Evolutionary conservation across 1,140 invertebrate genomes (phyloP), one percentile per base, ranked within the genome.

Genomic region (Sycobia sp.): DNA sequence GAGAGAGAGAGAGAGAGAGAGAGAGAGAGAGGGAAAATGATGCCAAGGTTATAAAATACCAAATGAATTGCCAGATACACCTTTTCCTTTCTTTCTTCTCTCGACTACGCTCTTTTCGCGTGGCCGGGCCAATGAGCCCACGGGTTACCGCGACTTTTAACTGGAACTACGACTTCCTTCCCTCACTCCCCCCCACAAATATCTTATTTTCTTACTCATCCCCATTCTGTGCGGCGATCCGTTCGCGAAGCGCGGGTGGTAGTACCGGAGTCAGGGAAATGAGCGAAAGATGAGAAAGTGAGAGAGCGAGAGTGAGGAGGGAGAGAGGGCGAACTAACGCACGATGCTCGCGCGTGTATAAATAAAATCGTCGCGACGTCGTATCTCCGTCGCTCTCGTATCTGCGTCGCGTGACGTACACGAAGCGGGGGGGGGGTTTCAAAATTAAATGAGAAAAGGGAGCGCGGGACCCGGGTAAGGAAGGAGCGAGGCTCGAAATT

Each of bases 281-380:
- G 38, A 39, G 7, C 11, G 38, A n/a, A n/a, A 14, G 7, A 18
- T 7, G 20, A n/a, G 25, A 18, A 10, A 32, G n/a, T 18, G 25
- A 32, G 46, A 29, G 23, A 29, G 25, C n/a, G 46, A 47, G 46
- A 27, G 46, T 16, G 43, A 46, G 38, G 44, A 20, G 23, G 13
- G n/a, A n/a, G n/a, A n/a, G 29, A 32, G 29, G 29, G 29, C 29
- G 5, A 11, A n/a, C n/a, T n/a, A n/a, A n/a, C n/a, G n/a, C n/a
- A n/a, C n/a, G n/a, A n/a, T n/a, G n/a, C n/a, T 11, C 29, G 29
- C 29, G 29, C 29, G 29, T 32, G 5, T 32, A 32, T 32, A 32
- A 32, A 80, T 80, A 80, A 78, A 77, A 78, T 77, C 72, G 76
- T 76, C 73, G 73, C 72, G 74, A 75, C 73, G 70, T 65, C 67